These are phyloP conservation scores for Dioctria rufipes DNA, from an alignment of 2,888 invertebrate species.

Conservation along the genomic window DNA sequence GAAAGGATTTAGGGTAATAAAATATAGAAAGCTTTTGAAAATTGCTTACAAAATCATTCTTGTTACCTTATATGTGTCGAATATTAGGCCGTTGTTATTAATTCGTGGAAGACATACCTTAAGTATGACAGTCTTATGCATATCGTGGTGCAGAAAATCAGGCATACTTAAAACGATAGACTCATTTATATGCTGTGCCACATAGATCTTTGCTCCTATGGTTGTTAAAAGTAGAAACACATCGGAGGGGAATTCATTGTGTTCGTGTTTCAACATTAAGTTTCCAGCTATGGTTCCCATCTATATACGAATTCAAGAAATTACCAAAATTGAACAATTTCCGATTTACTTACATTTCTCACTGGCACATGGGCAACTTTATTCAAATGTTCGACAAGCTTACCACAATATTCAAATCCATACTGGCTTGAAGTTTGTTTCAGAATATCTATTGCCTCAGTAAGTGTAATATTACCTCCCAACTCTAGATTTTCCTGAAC, in stretches of 20 bases:
- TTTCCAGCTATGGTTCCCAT: conserved; percentile 78
- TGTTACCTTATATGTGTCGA: conserved; percentile 65
- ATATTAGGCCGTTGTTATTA: conserved; percentile 70
- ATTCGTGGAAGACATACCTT: conserved; percentile 73
- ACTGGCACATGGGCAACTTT: conserved; percentile 75
- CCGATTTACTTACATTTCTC: conserved; percentile 73
- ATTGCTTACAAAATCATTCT: conserved; percentile 38
- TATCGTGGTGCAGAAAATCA: conserved; percentile 75
- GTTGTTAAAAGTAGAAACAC: conserved; percentile 72
- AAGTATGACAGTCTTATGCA: conserved; percentile 77
- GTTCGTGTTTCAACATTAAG: conserved; percentile 76
- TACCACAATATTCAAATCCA: conserved; percentile 73
- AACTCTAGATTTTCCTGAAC: conserved; percentile 65
- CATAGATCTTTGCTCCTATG: conserved; percentile 64
- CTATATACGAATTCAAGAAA: conserved; percentile 65
- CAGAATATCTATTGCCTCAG: conserved; percentile 71
- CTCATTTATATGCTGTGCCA: conserved; percentile 65
- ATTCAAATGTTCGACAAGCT: conserved; percentile 74
- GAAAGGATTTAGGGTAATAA: not conserved
- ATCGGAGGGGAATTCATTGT: conserved; percentile 78
- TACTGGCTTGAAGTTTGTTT: conserved; percentile 65
- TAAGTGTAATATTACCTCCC: conserved; percentile 71
- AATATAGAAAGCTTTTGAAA: not conserved
- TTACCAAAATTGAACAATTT: conserved; percentile 55
- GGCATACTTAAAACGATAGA: conserved; percentile 3